These are phyloP conservation scores for Epiperipatus broadwayi DNA, from an alignment of 2,888 invertebrate species.

Conservation along the genomic window DNA sequence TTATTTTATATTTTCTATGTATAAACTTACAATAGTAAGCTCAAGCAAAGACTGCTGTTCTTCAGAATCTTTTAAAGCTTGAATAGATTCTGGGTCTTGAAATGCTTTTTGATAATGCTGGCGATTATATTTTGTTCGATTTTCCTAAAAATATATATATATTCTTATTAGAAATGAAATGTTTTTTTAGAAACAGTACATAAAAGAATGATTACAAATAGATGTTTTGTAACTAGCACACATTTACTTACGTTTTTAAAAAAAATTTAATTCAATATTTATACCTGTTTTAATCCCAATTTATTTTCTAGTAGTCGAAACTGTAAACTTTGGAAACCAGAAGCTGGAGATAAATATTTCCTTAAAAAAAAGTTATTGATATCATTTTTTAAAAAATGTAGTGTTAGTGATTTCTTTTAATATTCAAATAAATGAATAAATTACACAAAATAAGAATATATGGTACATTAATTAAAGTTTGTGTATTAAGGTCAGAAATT, in stretches of 20 bases:
- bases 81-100: constrained; percentile 44
- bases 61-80: constrained; percentile 47
- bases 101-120: too few relatives aligned
- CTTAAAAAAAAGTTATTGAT: constrained; percentile 33
- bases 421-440: constrained; percentile 7
- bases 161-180: too few relatives aligned
- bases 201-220: too few relatives aligned
- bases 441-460: constrained; percentile 6
- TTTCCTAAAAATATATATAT: too few relatives aligned
- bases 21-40: too few relatives aligned
- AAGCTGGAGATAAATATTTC: constrained; percentile 74
- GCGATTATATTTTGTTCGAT: too few relatives aligned
- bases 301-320: constrained; percentile 92
- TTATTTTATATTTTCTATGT: too few relatives aligned
- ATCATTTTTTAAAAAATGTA: not conserved
- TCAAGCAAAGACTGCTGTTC: constrained; percentile 61
- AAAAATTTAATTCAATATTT: constrained; percentile 1
- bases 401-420: not conserved
- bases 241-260: not conserved
- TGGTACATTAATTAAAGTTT: constrained; percentile 5
- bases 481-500: too few relatives aligned
- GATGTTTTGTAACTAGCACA: too few relatives aligned
- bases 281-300: constrained; percentile 39
- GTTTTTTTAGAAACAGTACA: too few relatives aligned
- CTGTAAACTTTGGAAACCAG: constrained; percentile 92